Evolutionary conservation across 2,888 invertebrate genomes (phyloP), one percentile per base, ranked within the genome.

Genomic region (Coremacera marginata): DNA sequence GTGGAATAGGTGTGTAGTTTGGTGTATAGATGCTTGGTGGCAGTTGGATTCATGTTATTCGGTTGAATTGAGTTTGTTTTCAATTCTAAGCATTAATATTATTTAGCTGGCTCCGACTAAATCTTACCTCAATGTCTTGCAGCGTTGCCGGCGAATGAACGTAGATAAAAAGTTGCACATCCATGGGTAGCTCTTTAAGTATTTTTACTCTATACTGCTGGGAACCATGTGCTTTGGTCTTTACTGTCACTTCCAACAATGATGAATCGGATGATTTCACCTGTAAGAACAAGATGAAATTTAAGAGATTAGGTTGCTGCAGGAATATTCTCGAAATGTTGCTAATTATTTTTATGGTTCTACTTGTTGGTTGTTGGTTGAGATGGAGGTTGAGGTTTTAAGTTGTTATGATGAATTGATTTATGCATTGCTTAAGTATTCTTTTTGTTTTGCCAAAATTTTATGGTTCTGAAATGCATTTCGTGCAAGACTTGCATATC

Each of bases 81-180:
- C 19, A 25, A 11, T 60, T 3, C 27, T 44, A 34, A 22, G n/a
- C 67, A 37, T n/a, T 44, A 37, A n/a, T 67, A 34, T 37, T 19
- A 37, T 65, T 37, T 34, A 22, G n/a, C 31, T 31, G 31, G 31
- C 44, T 37, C 7, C 44, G 16, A 25, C 78, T 62, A 71, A 16
- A 60, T 81, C 87, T 85, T 83, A 89, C 89, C 86, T 88, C 83
- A 80, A 89, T 84, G 80, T 83, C 84, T 82, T 90, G 89, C 80
- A 86, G 83, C 62, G 89, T 90, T 81, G 88, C 83, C 76, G 89
- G 88, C 72, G 89, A 90, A 74, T 84, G 81, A 57, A 90, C 83
- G 78, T 85, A 81, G 67, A 89, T 83, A 82, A 85, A 89, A 75
- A 88, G 81, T 75, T 88, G 84, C 78, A 86, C 85, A 80, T 89